Conservation (phyloP, 1,140 invertebrate species). For the Magallana gigas region DNA sequence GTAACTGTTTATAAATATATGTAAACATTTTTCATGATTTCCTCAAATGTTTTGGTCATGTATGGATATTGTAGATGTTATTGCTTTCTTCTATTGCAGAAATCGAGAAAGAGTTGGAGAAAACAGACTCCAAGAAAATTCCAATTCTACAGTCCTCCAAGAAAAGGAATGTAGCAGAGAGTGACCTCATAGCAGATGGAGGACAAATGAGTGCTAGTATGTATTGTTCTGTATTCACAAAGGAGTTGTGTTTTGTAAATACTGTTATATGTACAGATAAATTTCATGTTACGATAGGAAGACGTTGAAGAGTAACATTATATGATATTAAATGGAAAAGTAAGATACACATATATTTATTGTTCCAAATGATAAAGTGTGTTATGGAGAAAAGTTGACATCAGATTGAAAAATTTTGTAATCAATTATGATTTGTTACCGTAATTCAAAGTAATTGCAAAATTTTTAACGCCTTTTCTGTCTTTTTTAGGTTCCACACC, state of each 20-base stretch:
- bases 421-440: no score
- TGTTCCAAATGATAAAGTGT: no score
- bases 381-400: no score
- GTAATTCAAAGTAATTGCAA: no score
- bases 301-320: no score
- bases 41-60: neutral
- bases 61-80: neutral
- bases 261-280: no score
- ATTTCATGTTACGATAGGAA: no score
- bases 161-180: constrained; percentile 55
- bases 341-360: no score
- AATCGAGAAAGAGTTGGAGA: constrained; percentile 91
- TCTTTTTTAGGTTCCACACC: constrained; percentile 71
- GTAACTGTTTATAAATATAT: neutral
- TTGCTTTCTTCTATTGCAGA: constrained; percentile 81
- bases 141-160: constrained; percentile 66
- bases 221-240: neutral
- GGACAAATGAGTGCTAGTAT: constrained; percentile 73
- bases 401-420: no score
- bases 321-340: no score
- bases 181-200: constrained; percentile 52
- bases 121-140: constrained; percentile 74
- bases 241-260: no score
- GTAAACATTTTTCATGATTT: neutral
- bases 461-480: neutral